Evolutionary conservation across 2,888 invertebrate species (phyloP).

Genomic region (Margaritifera margaritifera): DNA sequence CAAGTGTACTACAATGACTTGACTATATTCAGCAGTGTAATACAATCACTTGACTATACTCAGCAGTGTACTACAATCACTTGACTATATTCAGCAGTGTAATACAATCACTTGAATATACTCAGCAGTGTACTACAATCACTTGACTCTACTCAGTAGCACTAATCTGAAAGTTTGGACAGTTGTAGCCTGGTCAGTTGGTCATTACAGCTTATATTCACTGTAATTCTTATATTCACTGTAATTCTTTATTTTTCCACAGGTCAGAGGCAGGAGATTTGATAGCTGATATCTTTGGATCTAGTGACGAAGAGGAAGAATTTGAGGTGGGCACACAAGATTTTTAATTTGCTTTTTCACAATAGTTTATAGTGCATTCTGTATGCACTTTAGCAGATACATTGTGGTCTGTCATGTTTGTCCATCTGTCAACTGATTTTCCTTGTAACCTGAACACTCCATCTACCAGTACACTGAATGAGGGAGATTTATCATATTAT

Average conservation of each 20-base stretch:
- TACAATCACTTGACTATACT: no score
- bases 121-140: no score
- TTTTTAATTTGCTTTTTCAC: not conserved
- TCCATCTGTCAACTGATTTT: not conserved
- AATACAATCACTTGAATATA: no score
- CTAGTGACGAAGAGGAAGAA: conserved; percentile 74
- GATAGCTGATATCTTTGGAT: conserved; percentile 75
- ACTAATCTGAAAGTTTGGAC: no score
- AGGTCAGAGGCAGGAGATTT: conserved; percentile 64
- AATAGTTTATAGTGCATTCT: not conserved
- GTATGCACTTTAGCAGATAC: not conserved
- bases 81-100: no score
- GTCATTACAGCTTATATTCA: not conserved
- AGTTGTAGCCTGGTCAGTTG: no score
- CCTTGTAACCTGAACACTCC: not conserved
- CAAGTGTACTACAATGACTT: no score
- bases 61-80: no score
- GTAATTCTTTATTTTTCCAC: not conserved
- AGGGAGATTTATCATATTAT: no score
- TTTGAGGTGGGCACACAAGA: conserved; percentile 63
- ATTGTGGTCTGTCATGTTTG: not conserved
- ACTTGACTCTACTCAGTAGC: no score
- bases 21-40: no score
- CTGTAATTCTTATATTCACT: not conserved
- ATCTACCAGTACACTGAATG: no score